Conservation (phyloP, 2,888 invertebrate genomes). For the Patella depressa region DNA sequence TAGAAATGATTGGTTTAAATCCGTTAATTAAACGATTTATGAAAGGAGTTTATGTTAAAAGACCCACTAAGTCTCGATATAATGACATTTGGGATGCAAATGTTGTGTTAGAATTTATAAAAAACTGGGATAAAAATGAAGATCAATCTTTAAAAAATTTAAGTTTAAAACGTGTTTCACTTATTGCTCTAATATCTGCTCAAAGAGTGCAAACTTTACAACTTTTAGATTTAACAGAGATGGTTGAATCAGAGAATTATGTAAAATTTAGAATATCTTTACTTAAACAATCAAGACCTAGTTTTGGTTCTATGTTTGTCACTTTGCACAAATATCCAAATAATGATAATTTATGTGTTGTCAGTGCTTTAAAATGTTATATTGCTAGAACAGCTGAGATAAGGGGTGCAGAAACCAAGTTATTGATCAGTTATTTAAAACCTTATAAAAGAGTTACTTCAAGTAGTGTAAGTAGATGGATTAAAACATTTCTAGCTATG, state of each 20-base stretch:
- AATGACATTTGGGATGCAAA: neutral
- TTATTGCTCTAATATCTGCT: neutral
- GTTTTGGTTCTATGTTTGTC: neutral
- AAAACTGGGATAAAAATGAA: neutral
- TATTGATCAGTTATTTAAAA: neutral
- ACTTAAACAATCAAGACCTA: neutral
- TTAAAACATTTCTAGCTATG: neutral
- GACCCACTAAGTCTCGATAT: neutral
- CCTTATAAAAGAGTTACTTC: neutral
- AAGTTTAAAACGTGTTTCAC: neutral
- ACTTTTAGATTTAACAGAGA: neutral
- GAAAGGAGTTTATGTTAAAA: neutral
- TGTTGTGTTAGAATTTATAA: neutral
- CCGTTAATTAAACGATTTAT: neutral
- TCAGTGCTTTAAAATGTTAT: neutral
- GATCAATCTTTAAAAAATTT: neutral
- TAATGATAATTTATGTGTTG: neutral
- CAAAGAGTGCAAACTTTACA: neutral
- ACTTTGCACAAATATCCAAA: neutral
- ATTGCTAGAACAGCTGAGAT: neutral
- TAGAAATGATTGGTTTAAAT: constrained; percentile 8
- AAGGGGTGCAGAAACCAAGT: neutral
- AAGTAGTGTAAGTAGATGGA: neutral
- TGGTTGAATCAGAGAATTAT: neutral
- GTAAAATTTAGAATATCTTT: neutral